Base-by-base conservation (phyloP, 2,888 invertebrate genomes). In the Molanna angustata region DNA sequence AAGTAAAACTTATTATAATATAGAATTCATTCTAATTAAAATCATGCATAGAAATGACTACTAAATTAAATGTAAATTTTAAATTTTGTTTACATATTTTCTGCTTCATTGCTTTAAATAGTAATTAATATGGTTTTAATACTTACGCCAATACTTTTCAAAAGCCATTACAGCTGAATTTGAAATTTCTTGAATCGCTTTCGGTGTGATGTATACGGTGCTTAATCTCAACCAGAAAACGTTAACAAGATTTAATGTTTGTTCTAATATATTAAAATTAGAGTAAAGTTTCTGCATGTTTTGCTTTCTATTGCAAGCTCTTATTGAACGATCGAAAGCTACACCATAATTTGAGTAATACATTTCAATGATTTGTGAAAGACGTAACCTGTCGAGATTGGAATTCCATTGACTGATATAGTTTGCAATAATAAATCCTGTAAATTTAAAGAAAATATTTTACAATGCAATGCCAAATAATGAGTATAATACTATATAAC, bases 301-400 rank as follows among this genome's bases (percentile, higher is more conserved):
- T 1, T 67, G 62, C 19, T 72, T 72, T 49, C 84, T 70, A 57
- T 80, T 76, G 60, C 83, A 83, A 2, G 82, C 83, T 62, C 73
- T 77, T n/a, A 82, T 72, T 22, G 68, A 68, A 0, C 71, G 66
- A 18, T 83, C 74, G 61, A 80, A 82, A 1, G 79, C 76, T 1
- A 82, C 70, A 0, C 84, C 85, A 52, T 76, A 74, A 57, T 79
- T 70, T 0, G 84, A 84, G 63, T 85, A 86, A 65, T 84, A 86
- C 83, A 84, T 83, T 56, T 84, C 82, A 37, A 85, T 66, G 11
- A 85, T 64, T 69, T 84, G 84, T 1, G 84, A 83, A 1, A 85
- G 67, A 11, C 79, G 71, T 17, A 84, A 66, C 16, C 76, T 71
- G 3, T 72, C 68, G 37, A 80, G 67, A 51, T 73, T 69, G 47